Percentiles rank a stretch among this genome's conserved stretches.
Conservation (phyloP, 2,888 invertebrate species). For the Tetragonisca angustula region DNA sequence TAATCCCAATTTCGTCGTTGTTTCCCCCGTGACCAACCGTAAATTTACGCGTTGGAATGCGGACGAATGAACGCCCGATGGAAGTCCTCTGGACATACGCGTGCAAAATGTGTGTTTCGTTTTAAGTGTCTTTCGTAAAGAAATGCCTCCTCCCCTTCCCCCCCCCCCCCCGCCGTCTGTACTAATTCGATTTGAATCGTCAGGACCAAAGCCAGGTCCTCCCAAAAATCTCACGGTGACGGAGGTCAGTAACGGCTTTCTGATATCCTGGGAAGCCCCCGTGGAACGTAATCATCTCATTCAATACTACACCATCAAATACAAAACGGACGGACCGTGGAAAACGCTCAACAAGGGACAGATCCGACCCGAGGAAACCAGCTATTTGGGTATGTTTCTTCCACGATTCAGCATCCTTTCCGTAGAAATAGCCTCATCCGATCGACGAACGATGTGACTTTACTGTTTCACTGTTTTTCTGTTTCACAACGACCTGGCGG, state of each 20-base stretch:
- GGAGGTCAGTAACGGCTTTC: conserved; percentile 95
- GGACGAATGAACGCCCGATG: background rate
- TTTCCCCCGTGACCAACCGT: conserved; percentile 32
- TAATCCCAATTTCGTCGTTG: conserved; percentile 48
- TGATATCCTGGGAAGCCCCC: conserved; percentile 95
- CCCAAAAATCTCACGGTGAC: conserved; percentile 96
- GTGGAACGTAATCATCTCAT: conserved; percentile 92
- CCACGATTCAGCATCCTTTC: background rate
- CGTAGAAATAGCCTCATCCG: too few species aligned
- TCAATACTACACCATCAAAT: conserved; percentile 96
- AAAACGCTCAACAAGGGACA: conserved; percentile 94
- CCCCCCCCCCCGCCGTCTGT: background rate
- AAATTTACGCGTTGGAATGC: conserved; percentile 7
- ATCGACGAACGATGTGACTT: background rate
- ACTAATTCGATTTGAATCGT: conserved; percentile 46
- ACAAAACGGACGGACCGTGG: conserved; percentile 95
- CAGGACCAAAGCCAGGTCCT: conserved; percentile 96
- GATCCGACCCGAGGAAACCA: conserved; percentile 95
- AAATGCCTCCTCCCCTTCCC: too few species aligned
- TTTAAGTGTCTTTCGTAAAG: background rate
- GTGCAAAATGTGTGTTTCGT: background rate
- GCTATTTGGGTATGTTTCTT: conserved; percentile 89
- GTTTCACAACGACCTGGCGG: conserved; percentile 3
- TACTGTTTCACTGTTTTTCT: background rate
- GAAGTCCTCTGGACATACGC: background rate